Evolutionary conservation across 2,888 invertebrate species (phyloP).

Genomic region (Pantelozetes paolii): DNA sequence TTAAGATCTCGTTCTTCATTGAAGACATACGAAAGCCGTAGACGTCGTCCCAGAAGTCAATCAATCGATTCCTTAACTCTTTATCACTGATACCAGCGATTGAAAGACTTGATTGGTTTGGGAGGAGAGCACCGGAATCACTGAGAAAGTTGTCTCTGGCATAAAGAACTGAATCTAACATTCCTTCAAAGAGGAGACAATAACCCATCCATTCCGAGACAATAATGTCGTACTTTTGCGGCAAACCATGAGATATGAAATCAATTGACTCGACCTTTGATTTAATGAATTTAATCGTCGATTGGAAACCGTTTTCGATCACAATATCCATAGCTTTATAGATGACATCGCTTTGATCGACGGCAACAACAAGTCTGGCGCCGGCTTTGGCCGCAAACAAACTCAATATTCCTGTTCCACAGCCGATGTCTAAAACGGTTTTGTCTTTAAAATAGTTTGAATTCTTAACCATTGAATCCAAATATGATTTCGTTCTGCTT

Average conservation of each 20-base stretch:
- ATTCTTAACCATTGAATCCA: constrained; percentile 75
- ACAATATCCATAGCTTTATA: constrained; percentile 56
- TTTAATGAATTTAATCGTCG: constrained; percentile 71
- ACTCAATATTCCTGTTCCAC: constrained; percentile 70
- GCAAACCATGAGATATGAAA: constrained; percentile 25
- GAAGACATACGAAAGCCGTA: constrained; percentile 91
- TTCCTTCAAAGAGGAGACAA: constrained; percentile 90
- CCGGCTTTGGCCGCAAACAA: constrained; percentile 84
- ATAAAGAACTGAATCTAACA: constrained; percentile 88
- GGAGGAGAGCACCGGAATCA: constrained; percentile 71
- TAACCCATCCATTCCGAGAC: constrained; percentile 99
- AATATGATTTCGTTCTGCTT: constrained; percentile 79
- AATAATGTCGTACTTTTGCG: constrained; percentile 66
- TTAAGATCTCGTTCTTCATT: constrained; percentile 75
- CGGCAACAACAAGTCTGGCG: constrained; percentile 65
- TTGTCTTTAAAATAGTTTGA: constrained; percentile 66
- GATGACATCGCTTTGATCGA: constrained; percentile 56
- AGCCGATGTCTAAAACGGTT: constrained; percentile 61
- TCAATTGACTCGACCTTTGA: constrained; percentile 73
- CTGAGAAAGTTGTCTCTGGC: constrained; percentile 76
- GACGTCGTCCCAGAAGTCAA: constrained; percentile 86
- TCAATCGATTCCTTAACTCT: constrained; percentile 66
- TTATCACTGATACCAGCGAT: constrained; percentile 72
- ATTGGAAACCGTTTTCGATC: constrained; percentile 68
- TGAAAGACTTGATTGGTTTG: constrained; percentile 76